Evolutionary conservation across 2,888 invertebrate species (phyloP).

Genomic region (Cheilosia pagana): DNA sequence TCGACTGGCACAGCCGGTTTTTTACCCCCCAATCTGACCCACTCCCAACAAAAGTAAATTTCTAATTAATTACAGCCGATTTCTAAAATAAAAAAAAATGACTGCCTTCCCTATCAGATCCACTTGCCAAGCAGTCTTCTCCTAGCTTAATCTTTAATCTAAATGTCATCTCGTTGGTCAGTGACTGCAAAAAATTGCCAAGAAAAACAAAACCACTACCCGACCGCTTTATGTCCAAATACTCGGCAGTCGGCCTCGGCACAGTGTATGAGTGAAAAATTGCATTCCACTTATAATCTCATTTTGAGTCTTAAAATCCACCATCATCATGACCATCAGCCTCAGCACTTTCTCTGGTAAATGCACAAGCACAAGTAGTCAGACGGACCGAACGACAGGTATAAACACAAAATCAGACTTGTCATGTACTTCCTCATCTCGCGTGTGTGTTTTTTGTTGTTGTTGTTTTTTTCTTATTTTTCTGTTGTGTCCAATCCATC

Average conservation of each 20-base stretch:
- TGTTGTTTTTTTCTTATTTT: slow-evolving; percentile 8
- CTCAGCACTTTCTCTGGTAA: slow-evolving; percentile 73
- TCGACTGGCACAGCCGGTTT: no score
- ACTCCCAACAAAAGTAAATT: background rate
- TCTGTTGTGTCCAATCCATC: slow-evolving; percentile 60
- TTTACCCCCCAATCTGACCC: slow-evolving; percentile 26
- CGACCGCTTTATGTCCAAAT: slow-evolving; percentile 19
- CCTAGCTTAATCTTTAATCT: slow-evolving; percentile 43
- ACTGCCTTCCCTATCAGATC: slow-evolving; percentile 37
- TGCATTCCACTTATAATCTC: slow-evolving; percentile 69
- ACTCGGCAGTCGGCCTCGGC: background rate
- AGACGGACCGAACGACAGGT: slow-evolving; percentile 5
- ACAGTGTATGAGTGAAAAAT: slow-evolving; percentile 41
- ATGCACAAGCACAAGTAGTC: slow-evolving; percentile 4
- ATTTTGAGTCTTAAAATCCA: slow-evolving; percentile 39
- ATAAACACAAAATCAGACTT: slow-evolving; percentile 15
- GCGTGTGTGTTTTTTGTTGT: slow-evolving; percentile 11
- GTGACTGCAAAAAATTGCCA: slow-evolving; percentile 3
- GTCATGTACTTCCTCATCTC: slow-evolving; percentile 39
- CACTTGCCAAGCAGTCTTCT: slow-evolving; percentile 15
- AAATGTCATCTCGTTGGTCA: slow-evolving; percentile 35
- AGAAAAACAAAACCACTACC: slow-evolving; percentile 1
- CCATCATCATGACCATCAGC: slow-evolving; percentile 15
- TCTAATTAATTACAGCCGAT: slow-evolving; percentile 19
- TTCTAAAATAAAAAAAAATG: slow-evolving; percentile 49